A percentile compares a stretch with the other conserved stretches of the same genome.
phyloP scores from a whole-genome alignment of 2,113 vertebrate species.

The Haliaeetus leucogaster region DNA sequence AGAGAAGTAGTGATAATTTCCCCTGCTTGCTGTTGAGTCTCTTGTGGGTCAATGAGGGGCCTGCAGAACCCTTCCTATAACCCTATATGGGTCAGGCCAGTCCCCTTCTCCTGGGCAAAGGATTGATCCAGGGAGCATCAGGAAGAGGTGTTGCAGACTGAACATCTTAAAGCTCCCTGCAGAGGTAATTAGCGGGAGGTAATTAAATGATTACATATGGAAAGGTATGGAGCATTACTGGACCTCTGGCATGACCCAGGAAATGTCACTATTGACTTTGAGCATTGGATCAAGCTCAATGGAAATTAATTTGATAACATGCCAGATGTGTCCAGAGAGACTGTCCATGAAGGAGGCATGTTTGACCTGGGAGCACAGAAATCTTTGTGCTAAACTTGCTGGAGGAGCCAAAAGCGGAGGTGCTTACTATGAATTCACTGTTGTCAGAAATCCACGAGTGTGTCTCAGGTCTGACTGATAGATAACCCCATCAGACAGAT shows the following conservation, averaged over 20 bases:
- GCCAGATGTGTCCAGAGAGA: conserved; percentile 44
- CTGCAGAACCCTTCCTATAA: neutral
- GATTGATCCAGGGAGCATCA: neutral
- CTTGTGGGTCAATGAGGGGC: neutral
- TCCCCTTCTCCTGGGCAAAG: neutral
- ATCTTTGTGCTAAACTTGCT: neutral
- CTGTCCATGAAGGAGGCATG: conserved; percentile 5
- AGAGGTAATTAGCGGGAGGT: conserved; percentile 33
- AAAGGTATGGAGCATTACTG: conserved; percentile 31
- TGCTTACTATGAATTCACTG: neutral
- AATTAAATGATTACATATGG: conserved; percentile 40
- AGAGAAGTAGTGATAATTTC: neutral
- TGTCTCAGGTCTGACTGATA: neutral
- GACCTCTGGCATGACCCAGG: conserved; percentile 31
- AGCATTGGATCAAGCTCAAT: conserved; percentile 35
- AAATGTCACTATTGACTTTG: conserved; percentile 56
- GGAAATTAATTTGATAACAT: conserved; percentile 39
- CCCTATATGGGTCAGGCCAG: neutral
- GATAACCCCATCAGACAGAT: neutral
- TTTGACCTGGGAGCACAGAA: conserved; percentile 25
- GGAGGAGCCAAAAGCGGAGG: neutral
- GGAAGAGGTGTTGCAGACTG: neutral
- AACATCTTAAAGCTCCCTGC: neutral
- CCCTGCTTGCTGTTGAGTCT: neutral
- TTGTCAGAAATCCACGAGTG: neutral